Evolutionary conservation across 2,797 vertebrate genomes (phyloP), one percentile per base, ranked within the genome.

Genomic region (Manis crassicaudata): DNA sequence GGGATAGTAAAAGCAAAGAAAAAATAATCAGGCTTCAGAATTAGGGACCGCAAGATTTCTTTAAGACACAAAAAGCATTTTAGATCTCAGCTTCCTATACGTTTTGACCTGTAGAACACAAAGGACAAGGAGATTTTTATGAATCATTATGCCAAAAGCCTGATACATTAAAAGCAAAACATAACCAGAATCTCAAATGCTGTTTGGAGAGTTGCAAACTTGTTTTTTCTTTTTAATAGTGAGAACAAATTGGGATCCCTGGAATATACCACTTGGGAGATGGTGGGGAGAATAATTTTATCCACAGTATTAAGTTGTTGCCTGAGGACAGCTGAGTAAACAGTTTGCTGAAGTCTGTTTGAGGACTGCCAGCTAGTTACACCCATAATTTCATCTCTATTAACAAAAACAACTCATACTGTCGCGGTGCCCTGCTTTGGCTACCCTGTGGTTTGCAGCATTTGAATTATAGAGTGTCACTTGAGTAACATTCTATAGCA

Each of bases 361-460:
- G 98, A 98, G 98, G 97, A 97, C 97, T 98, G 99, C 98, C 98
- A 99, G 98, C 98, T 97, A 98, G 98, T 98, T 98, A 99, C 98
- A 98, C 98, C 98, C 98, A 99, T 99, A 98, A 99, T 99, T 99
- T 99, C 98, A 98, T 99, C 98, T 98, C 98, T 98, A 98, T 98
- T 98, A 99, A 98, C 97, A 98, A 99, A 99, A 99, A 99, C 98
- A 99, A 98, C 98, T 97, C 98, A 95, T 94, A 98, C 98, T 98
- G 98, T 98, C 21, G 96, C 98, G 97, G 97, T 97, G 97, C 98
- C 97, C 86, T 3, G 10, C 97, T 97, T 92, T 97, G 98, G 98
- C 98, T 98, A 96, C 96, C 32, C 79, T 43, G 56, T 40, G 97
- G 96, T 95, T 97, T 85, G 91, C 93, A 97, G 97, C 79, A 95